A percentile compares a stretch with the other conserved stretches of the same genome.
These are phyloP conservation scores for Lycophotia porphyrea DNA, from an alignment of 2,888 invertebrate genomes.

Conservation along the genomic window DNA sequence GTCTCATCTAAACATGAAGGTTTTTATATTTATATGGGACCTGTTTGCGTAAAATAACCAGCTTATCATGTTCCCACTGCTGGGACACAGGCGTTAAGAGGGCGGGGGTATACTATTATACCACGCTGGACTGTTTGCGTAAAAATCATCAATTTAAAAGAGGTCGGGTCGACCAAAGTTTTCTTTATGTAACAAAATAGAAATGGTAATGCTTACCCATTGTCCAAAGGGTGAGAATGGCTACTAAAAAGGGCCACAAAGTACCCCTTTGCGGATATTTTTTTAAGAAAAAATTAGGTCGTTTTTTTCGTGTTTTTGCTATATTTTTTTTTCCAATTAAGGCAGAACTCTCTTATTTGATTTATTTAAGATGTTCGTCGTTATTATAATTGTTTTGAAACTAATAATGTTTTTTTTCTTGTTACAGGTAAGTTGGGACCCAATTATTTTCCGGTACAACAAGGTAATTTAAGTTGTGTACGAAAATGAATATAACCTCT, in stretches of 20 bases:
- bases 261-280: constrained; percentile 5
- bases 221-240: constrained; percentile 38
- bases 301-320: background rate
- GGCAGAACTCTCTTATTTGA: background rate
- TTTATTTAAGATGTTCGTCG: background rate
- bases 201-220: constrained; percentile 28
- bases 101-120: background rate
- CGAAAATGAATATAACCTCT: background rate
- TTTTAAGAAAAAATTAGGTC: background rate
- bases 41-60: background rate
- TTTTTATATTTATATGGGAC: background rate
- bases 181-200: constrained; percentile 29
- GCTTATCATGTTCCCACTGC: background rate
- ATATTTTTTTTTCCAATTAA: constrained; percentile 3
- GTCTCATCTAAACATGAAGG: background rate
- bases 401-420: constrained; percentile 43
- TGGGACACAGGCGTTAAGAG: background rate
- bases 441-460: background rate
- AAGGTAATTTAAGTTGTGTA: constrained; percentile 31
- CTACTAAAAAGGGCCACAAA: constrained; percentile 3
- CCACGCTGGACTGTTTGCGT: constrained; percentile 16
- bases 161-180: background rate
- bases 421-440: constrained; percentile 49
- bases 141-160: constrained; percentile 38
- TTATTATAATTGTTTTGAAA: background rate